phyloP scores from a whole-genome alignment of 1,140 invertebrate species.

The Brachionus asplanchnoidis region DNA sequence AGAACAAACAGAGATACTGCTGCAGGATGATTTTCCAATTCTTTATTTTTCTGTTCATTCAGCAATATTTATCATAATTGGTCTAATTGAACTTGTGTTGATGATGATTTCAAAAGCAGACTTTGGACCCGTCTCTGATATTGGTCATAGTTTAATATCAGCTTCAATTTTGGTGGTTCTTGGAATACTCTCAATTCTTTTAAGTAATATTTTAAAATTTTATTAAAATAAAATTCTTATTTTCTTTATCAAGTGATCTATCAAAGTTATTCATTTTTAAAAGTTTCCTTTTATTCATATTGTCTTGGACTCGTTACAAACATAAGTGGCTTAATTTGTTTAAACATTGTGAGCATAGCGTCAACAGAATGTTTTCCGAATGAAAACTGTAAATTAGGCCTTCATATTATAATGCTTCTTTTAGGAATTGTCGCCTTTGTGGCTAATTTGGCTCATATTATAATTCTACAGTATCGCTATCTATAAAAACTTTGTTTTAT shows the following conservation, averaged over 20 bases:
- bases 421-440: neutral
- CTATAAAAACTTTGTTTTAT: neutral
- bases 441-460: neutral
- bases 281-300: neutral
- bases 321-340: neutral
- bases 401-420: neutral
- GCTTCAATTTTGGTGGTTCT: neutral
- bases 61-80: neutral
- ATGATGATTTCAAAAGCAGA: neutral
- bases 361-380: neutral
- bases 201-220: neutral
- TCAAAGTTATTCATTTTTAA: neutral
- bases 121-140: neutral
- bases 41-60: slow-evolving; percentile 6
- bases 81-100: neutral
- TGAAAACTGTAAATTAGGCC: neutral
- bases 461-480: neutral
- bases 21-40: neutral
- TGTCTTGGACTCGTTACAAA: neutral
- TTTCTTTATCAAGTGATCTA: neutral
- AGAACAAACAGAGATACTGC: neutral
- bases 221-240: neutral
- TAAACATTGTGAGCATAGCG: neutral
- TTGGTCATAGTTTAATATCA: neutral
- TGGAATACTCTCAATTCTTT: neutral